These are phyloP conservation scores for Phyllostomus hastatus DNA, from an alignment of 2,113 vertebrate species.

Conservation along the genomic window DNA sequence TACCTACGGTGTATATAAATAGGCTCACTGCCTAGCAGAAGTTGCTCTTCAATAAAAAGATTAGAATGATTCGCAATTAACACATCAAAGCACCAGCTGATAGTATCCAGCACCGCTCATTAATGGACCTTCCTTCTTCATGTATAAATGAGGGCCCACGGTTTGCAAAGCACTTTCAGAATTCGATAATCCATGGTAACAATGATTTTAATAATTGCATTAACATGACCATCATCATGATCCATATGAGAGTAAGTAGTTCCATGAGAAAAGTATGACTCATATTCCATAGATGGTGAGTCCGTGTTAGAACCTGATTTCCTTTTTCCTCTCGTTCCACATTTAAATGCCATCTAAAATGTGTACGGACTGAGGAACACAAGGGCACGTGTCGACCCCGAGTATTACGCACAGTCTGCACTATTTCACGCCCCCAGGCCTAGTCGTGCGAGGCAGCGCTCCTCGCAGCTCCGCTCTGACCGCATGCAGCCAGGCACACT, in stretches of 20 bases:
- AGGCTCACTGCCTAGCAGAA: background rate
- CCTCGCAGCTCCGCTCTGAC: background rate
- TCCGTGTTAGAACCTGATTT: background rate
- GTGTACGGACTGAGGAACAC: background rate
- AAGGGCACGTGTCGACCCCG: background rate
- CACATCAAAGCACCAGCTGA: constrained; percentile 47
- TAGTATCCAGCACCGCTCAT: background rate
- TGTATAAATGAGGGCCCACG: background rate
- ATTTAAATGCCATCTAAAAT: background rate
- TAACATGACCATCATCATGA: background rate
- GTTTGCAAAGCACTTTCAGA: background rate
- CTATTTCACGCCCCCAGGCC: accelerated
- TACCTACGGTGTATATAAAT: background rate
- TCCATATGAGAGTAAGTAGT: background rate
- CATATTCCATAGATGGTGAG: background rate
- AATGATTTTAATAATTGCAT: background rate
- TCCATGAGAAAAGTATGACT: background rate
- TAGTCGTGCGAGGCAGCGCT: accelerated
- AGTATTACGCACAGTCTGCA: accelerated
- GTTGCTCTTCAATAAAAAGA: constrained; percentile 32
- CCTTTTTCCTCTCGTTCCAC: background rate
- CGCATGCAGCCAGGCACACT: accelerated
- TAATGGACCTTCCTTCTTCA: background rate
- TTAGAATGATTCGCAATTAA: constrained; percentile 42
- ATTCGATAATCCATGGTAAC: constrained; percentile 11